Conservation (phyloP, 2,797 vertebrate genomes). For the Falco concolor region DNA sequence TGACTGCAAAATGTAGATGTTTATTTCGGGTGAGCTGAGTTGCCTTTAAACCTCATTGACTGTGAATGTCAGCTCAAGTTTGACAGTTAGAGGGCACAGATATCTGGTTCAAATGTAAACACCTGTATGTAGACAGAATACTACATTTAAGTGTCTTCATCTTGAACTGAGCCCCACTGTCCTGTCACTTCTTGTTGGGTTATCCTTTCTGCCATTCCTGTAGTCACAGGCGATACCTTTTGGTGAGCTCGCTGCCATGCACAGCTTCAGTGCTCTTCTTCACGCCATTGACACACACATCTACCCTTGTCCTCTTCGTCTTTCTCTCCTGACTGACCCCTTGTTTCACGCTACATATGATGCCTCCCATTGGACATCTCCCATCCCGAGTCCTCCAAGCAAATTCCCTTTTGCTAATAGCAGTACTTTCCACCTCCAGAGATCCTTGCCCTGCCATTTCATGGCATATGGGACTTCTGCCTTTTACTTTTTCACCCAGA, state of each 20-base stretch:
- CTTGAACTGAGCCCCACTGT: background rate
- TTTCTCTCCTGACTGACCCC: background rate
- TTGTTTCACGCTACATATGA: background rate
- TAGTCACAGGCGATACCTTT: background rate
- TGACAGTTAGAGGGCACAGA: background rate
- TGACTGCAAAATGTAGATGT: background rate
- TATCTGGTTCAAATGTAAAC: background rate
- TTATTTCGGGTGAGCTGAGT: background rate
- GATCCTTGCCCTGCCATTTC: background rate
- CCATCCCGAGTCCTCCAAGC: background rate
- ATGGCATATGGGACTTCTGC: background rate
- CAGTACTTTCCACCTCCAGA: background rate
- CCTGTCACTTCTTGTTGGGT: rapidly evolving
- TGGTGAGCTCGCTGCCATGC: rapidly evolving
- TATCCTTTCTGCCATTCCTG: background rate
- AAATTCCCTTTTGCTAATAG: background rate
- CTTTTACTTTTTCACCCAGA: background rate
- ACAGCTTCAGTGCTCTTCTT: background rate
- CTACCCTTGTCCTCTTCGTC: background rate
- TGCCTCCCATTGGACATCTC: background rate
- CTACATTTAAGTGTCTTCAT: background rate
- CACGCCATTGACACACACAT: no score
- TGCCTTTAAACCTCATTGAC: background rate
- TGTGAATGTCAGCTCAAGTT: background rate
- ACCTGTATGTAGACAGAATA: background rate